These are phyloP conservation scores for Agrochola lychnidis DNA, from an alignment of 2,888 invertebrate genomes.

Conservation along the genomic window DNA sequence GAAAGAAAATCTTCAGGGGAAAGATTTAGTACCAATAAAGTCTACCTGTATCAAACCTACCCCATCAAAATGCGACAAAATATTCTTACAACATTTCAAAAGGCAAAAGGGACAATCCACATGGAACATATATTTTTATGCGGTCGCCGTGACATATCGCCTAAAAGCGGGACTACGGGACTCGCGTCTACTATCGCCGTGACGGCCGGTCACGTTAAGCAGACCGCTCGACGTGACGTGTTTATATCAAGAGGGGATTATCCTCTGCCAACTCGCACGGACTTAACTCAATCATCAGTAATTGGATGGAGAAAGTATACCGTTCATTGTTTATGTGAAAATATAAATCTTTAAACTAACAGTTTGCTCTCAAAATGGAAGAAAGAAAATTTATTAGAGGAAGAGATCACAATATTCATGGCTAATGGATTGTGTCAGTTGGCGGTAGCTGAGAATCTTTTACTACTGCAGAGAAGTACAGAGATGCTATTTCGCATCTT, in stretches of 20 bases:
- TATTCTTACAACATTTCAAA: constrained; percentile 32
- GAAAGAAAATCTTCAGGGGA: background rate
- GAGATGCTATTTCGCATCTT: no score
- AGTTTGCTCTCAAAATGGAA: background rate
- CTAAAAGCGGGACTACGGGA: constrained; percentile 37
- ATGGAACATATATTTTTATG: constrained; percentile 50
- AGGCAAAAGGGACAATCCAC: constrained; percentile 34
- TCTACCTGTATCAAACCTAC: constrained; percentile 26
- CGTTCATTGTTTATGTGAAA: constrained; percentile 29
- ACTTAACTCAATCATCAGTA: constrained; percentile 52
- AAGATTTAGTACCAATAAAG: constrained; percentile 28
- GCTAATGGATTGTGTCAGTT: background rate
- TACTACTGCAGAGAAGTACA: no score
- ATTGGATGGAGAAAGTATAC: constrained; percentile 51
- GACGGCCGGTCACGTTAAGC: constrained; percentile 58
- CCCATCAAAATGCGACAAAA: constrained; percentile 18
- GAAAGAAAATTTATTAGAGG: background rate
- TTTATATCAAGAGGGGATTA: constrained; percentile 53
- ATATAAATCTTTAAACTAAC: constrained; percentile 17
- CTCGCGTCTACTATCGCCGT: constrained; percentile 14
- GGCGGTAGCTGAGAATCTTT: background rate
- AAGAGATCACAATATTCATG: background rate
- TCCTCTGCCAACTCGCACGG: constrained; percentile 42
- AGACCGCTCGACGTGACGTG: constrained; percentile 55
- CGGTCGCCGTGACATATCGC: constrained; percentile 53